These are phyloP conservation scores for Ochlodes sylvanus DNA, from an alignment of 2,888 invertebrate species.

Conservation along the genomic window DNA sequence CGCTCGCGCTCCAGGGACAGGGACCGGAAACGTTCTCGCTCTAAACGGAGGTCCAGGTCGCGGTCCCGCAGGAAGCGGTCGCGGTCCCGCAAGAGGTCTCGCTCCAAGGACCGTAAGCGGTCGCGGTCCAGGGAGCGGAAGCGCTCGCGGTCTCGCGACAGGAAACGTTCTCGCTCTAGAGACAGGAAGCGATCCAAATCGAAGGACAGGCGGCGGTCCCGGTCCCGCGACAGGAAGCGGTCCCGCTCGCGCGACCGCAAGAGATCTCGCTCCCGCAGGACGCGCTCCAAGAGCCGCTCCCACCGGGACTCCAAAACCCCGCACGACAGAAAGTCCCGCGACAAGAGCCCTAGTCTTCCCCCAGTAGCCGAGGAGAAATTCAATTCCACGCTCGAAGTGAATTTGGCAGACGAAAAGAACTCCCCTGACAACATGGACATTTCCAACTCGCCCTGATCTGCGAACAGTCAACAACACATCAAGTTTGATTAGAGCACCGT, in stretches of 20 bases:
- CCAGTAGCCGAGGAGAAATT: constrained; percentile 64
- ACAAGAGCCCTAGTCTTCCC: constrained; percentile 64
- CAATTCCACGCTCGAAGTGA: constrained; percentile 50
- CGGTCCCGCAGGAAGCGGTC: constrained; percentile 79
- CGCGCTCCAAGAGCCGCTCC: constrained; percentile 74
- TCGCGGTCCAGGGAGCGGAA: constrained; percentile 83
- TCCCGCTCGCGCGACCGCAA: constrained; percentile 76
- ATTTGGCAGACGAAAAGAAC: constrained; percentile 78
- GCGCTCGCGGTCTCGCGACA: constrained; percentile 84
- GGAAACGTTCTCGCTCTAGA: constrained; percentile 83
- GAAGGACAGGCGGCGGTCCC: constrained; percentile 76
- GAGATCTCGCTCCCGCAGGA: constrained; percentile 71
- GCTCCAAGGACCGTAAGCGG: constrained; percentile 75
- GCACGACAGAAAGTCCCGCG: constrained; percentile 70
- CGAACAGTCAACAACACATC: constrained; percentile 15
- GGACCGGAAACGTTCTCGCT: constrained; percentile 82
- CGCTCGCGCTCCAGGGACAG: constrained; percentile 75
- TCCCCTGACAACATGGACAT: constrained; percentile 92
- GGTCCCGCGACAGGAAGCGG: constrained; percentile 76
- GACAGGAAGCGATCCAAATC: constrained; percentile 79
- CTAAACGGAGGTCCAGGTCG: constrained; percentile 86
- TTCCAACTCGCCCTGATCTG: constrained; percentile 88
- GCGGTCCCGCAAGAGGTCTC: constrained; percentile 70
- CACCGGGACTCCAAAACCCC: constrained; percentile 74
- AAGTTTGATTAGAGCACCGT: constrained; percentile 6